Base-by-base conservation (phyloP, 2,888 invertebrate genomes). In the Notodonta dromedarius region DNA sequence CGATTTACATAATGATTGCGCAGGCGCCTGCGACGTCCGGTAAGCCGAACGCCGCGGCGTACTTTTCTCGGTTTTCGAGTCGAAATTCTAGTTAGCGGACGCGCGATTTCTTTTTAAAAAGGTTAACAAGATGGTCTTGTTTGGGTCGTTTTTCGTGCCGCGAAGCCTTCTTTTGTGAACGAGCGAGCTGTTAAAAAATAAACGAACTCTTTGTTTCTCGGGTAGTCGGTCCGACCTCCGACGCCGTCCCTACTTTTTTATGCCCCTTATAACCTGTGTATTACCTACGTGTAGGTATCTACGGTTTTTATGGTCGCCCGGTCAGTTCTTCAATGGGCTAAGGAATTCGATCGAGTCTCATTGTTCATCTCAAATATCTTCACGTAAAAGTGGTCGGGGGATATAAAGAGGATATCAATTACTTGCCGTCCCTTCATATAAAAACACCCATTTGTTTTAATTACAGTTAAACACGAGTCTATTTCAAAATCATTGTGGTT, bases 181-280 rank as follows among this genome's bases (percentile, higher is more conserved):
- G 88, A 84, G 89, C 90, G 88, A 93, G 93, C 93, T 93, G 93
- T 93, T 93, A 93, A 93, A 93, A 93, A 93, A 93, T 93, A 93
- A 93, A 93, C 89, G 90, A 93, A 88, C 83, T 89, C 92, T 93
- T 93, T 93, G 93, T 93, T 93, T 93, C 93, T 93, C 91, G 91
- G 90, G 91, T 91, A 92, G 93, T 91, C 92, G 86, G 85, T 78
- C 89, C 93, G 93, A 93, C 93, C 93, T 93, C 93, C 93, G 91
- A 87, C 89, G 93, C 90, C 90, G 90, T 88, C 91, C 89, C 89
- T 87, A 86, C 87, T 91, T 93, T 93, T 93, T 93, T 93, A 90
- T 92, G 88, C 88, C 88, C 89, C 91, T 91, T 93, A 91, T 93
- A 93, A 91, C 93, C 91, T 88, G 93, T 91, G 91, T 91, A 91